Evolutionary conservation across 2,797 vertebrate genomes (phyloP), one percentile per base, ranked within the genome.

Genomic region (Crocodylus rhombifer): DNA sequence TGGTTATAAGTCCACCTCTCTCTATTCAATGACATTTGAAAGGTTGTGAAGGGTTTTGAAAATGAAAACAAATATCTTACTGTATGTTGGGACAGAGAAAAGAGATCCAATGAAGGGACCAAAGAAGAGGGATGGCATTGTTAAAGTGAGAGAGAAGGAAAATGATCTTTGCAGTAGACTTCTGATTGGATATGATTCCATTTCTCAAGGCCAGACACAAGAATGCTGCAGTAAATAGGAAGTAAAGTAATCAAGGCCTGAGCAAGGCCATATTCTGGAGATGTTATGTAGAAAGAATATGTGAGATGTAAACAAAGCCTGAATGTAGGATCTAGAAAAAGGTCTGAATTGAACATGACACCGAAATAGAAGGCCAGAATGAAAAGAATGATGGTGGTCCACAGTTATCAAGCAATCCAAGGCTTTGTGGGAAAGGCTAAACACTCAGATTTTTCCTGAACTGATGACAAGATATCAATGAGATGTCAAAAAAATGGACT

Each of bases 21-120:
- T 89, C 92, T 87, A 75, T 36, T 76, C 75, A 83, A 77, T 88
- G 80, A 86, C 80, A 91, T 57, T 80, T 89, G 86, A 77, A 73
- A 58, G 64, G 18, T 65, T 9, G 2, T 56, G 77, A 94, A 60
- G 77, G 93, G 84, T 74, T 26, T 42, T 93, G 88, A 86, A 78
- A 80, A 75, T 80, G 89, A 94, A 77, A 89, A 91, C 60, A 42
- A 62, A 82, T 82, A 77, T 82, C 8, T 74, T 51, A 1, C 78
- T 69, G 78, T 28, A 73, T 5, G n/a, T 1, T 51, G 69, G 42
- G 16, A 1, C 84, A 67, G 80, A 75, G 89, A 88, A 58, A 30
- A 56, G 26, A 67, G 80, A 92, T 25, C 16, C 84, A 58, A 16
- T 8, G 13, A 84, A 78, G 61, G 86, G 74, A 65, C 63, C 33